Evolutionary conservation across 2,888 invertebrate species (phyloP).

Genomic region (Altica lythri): DNA sequence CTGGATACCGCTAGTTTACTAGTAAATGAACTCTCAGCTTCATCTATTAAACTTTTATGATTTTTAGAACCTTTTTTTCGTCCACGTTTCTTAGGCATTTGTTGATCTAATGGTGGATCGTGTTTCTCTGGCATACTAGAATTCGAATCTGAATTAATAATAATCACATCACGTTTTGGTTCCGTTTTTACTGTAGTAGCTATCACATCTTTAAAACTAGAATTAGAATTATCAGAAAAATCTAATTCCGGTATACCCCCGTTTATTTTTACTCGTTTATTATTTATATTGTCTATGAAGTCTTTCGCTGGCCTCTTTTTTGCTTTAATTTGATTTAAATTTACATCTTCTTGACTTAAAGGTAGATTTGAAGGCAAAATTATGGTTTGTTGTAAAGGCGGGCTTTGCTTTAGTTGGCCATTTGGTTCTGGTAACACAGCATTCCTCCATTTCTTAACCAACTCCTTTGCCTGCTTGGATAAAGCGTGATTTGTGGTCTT

Average conservation of each 20-base stretch:
- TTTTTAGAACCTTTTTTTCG: slow-evolving; percentile 65
- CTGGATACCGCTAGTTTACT: slow-evolving; percentile 64
- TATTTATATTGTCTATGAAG: slow-evolving; percentile 33
- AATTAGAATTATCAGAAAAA: slow-evolving; percentile 57
- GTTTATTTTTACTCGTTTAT: slow-evolving; percentile 57
- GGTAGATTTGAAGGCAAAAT: slow-evolving; percentile 25
- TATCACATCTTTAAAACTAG: slow-evolving; percentile 55
- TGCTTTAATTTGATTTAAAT: slow-evolving; percentile 39
- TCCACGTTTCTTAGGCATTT: slow-evolving; percentile 62
- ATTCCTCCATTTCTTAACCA: slow-evolving; percentile 91
- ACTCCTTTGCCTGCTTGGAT: slow-evolving; percentile 87
- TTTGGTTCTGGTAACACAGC: slow-evolving; percentile 70
- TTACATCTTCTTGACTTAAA: slow-evolving; percentile 45
- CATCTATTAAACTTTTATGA: slow-evolving; percentile 59
- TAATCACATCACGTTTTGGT: slow-evolving; percentile 45
- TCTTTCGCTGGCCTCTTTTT: slow-evolving; percentile 44
- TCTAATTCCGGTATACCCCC: slow-evolving; percentile 56
- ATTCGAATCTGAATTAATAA: slow-evolving; percentile 58
- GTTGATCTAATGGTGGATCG: slow-evolving; percentile 52
- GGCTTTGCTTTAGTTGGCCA: slow-evolving; percentile 51
- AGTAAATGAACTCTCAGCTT: slow-evolving; percentile 62
- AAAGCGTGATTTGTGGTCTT: slow-evolving; percentile 83
- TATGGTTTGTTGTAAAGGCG: slow-evolving; percentile 35
- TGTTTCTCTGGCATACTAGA: slow-evolving; percentile 60
- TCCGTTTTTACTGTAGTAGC: slow-evolving; percentile 34